A percentile compares a stretch with the other conserved stretches of the same genome.
phyloP scores from a whole-genome alignment of 1,140 invertebrate genomes.

The Spodoptera litura region DNA sequence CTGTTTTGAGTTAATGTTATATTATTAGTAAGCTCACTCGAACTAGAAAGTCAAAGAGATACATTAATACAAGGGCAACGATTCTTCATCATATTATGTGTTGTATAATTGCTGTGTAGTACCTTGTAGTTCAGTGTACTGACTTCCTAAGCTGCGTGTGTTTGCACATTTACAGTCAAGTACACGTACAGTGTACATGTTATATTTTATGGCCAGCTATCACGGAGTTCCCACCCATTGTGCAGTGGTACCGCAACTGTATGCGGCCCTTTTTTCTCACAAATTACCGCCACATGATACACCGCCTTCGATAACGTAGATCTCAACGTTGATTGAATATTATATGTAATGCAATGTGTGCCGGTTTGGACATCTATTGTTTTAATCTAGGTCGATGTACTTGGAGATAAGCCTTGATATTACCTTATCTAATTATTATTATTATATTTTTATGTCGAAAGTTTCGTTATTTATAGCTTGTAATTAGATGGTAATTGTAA shows the following conservation, averaged over 20 bases:
- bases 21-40: too few species aligned
- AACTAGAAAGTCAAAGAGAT: too few species aligned
- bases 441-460: too few species aligned
- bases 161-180: slow-evolving; percentile 10
- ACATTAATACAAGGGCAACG: too few species aligned
- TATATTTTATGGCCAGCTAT: slow-evolving; percentile 31
- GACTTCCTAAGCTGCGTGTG: slow-evolving; percentile 14
- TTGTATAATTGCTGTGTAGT: too few species aligned
- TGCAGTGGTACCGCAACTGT: slow-evolving; percentile 28
- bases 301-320: slow-evolving; percentile 26
- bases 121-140: neutral
- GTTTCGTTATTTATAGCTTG: neutral
- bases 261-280: slow-evolving; percentile 51
- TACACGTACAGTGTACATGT: neutral
- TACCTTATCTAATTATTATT: too few species aligned
- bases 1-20: too few species aligned
- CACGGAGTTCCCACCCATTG: slow-evolving; percentile 43
- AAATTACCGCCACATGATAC: slow-evolving; percentile 21
- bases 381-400: slow-evolving; percentile 20
- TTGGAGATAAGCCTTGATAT: neutral
- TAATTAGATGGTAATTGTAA: neutral
- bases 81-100: too few species aligned
- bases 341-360: neutral
- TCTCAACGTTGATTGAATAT: slow-evolving; percentile 19
- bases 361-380: slow-evolving; percentile 6